Conservation (phyloP, 2,113 vertebrate genomes). For the Eolophus roseicapilla region DNA sequence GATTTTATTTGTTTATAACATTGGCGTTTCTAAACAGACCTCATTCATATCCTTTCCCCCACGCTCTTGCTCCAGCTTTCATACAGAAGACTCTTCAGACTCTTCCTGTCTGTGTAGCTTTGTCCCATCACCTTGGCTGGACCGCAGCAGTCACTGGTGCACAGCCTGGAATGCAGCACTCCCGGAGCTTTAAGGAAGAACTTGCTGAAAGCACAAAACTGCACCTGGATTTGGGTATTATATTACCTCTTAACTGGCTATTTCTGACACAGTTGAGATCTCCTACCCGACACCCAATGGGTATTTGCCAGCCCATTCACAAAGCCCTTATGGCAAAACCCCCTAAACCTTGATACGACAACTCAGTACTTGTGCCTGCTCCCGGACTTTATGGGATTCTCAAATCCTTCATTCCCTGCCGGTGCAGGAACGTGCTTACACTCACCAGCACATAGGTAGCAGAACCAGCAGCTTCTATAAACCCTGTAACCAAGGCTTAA, state of each 20-base stretch:
- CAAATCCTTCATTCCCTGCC: background rate
- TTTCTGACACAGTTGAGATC: background rate
- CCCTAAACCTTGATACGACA: background rate
- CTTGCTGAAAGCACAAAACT: background rate
- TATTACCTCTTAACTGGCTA: background rate
- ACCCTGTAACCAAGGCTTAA: background rate
- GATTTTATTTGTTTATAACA: background rate
- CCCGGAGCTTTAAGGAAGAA: background rate
- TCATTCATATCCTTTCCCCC: background rate
- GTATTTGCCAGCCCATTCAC: background rate
- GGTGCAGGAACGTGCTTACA: background rate
- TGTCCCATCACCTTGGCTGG: background rate
- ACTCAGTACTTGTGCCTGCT: background rate
- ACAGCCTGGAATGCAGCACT: background rate
- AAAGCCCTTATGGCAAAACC: background rate
- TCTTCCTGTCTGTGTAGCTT: background rate
- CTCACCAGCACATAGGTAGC: background rate
- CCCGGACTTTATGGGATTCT: background rate
- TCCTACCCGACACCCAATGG: accelerated
- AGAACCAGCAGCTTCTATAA: background rate
- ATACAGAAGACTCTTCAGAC: background rate
- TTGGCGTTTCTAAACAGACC: background rate
- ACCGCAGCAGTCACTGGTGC: background rate
- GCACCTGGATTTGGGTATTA: background rate
- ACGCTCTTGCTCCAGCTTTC: background rate